Evolutionary conservation across 2,888 invertebrate species (phyloP).

Genomic region (Melolontha melolontha): DNA sequence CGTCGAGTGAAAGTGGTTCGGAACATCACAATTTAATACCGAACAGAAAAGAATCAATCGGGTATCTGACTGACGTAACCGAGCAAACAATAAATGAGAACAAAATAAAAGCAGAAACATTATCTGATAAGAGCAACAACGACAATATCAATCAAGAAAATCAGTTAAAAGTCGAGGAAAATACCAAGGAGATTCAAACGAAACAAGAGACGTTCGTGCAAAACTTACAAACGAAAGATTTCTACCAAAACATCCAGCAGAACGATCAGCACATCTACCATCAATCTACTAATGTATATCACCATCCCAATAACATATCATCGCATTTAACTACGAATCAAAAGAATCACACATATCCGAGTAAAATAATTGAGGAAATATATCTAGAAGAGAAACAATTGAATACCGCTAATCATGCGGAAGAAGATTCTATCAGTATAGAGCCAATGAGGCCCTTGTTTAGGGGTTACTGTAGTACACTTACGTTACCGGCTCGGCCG

Average conservation of each 20-base stretch:
- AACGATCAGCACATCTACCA: conserved; percentile 13
- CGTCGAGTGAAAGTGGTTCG: conserved; percentile 78
- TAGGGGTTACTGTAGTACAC: conserved; percentile 79
- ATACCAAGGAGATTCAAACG: background rate
- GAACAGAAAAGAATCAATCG: conserved; percentile 71
- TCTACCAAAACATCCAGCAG: conserved; percentile 22
- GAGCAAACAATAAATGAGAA: conserved; percentile 61
- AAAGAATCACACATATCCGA: conserved; percentile 40
- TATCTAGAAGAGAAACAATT: conserved; percentile 47
- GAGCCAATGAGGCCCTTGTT: conserved; percentile 93
- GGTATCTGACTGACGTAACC: conserved; percentile 59
- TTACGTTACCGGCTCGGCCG: conserved; percentile 76
- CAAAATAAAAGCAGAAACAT: conserved; percentile 10
- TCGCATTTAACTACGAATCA: conserved; percentile 22
- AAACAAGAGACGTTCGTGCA: conserved; percentile 31
- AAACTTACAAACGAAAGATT: conserved; percentile 14
- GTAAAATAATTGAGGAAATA: conserved; percentile 38
- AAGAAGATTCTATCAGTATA: conserved; percentile 81
- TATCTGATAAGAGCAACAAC: conserved; percentile 9
- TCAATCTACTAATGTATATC: conserved; percentile 19
- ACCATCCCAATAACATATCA: conserved; percentile 23
- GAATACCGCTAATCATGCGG: conserved; percentile 54
- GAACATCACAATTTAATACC: conserved; percentile 67
- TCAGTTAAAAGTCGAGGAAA: conserved; percentile 19
- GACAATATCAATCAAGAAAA: conserved; percentile 34